These are phyloP conservation scores for Alca torda DNA, from an alignment of 2,797 vertebrate genomes.

Conservation along the genomic window DNA sequence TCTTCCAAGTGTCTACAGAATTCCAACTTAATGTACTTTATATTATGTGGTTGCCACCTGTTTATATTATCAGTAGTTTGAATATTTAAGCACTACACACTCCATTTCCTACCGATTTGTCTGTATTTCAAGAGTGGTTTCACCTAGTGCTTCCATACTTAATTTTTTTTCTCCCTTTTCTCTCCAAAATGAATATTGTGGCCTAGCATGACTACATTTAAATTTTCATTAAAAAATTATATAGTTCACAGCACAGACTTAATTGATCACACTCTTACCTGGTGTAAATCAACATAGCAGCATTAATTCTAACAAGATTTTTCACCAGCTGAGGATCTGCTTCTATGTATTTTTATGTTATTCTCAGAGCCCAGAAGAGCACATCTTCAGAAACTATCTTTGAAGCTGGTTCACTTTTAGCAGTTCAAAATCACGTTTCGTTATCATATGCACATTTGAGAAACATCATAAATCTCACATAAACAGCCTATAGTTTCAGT, in stretches of 20 bases:
- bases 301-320: conserved; percentile 26
- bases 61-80: conserved; percentile 54
- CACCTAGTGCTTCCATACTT: not conserved
- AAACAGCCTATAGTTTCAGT: not conserved
- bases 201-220: not conserved
- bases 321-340: conserved; percentile 7
- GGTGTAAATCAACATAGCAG: conserved; percentile 28
- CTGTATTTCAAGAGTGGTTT: not conserved
- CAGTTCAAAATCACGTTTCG: not conserved
- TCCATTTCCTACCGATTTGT: conserved; percentile 41
- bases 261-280: conserved; percentile 50
- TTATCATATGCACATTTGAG: not conserved
- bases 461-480: conserved; percentile 7
- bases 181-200: not conserved
- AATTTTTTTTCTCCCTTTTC: not conserved
- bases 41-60: conserved; percentile 50
- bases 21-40: conserved; percentile 62
- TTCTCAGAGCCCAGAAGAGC: not conserved
- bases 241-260: conserved; percentile 25
- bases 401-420: not conserved
- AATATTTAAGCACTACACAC: conserved; percentile 53
- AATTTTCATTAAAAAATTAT: conserved; percentile 9
- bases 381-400: not conserved
- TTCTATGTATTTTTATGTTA: not conserved
- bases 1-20: conserved; percentile 51